Conservation (phyloP, 1,140 invertebrate genomes). For the Bombus cullumanus region DNA sequence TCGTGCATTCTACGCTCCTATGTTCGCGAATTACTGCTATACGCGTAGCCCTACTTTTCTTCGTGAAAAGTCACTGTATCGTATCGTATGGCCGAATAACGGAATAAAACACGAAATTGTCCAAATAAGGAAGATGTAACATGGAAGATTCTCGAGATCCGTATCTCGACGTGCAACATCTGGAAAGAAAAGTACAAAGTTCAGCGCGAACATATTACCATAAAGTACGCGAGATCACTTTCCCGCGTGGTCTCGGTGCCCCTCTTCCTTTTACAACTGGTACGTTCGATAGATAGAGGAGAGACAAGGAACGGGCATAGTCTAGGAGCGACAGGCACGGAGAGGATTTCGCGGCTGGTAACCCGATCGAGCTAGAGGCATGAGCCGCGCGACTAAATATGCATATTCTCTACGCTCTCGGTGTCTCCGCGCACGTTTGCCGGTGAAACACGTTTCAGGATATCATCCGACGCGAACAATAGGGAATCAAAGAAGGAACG, state of each 20-base stretch:
- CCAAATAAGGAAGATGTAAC: background rate
- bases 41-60: background rate
- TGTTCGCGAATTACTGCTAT: background rate
- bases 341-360: slow-evolving; percentile 11
- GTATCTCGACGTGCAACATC: background rate
- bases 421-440: slow-evolving; percentile 14
- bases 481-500: slow-evolving; percentile 52
- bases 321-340: background rate
- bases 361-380: slow-evolving; percentile 2
- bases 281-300: background rate
- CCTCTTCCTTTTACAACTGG: background rate
- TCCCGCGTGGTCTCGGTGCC: background rate
- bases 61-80: background rate
- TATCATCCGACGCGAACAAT: slow-evolving; percentile 73
- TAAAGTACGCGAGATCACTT: slow-evolving; percentile 26
- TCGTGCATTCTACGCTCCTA: no score
- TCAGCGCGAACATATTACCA: slow-evolving; percentile 1
- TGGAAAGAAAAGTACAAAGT: slow-evolving; percentile 18
- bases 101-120: background rate
- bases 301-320: background rate
- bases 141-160: background rate
- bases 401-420: slow-evolving; percentile 32
- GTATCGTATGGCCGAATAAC: background rate
- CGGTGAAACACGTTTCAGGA: slow-evolving; percentile 51
- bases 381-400: slow-evolving; percentile 37